phyloP scores from a whole-genome alignment of 23 tunicate species.

The Trididemnum miniatum region DNA sequence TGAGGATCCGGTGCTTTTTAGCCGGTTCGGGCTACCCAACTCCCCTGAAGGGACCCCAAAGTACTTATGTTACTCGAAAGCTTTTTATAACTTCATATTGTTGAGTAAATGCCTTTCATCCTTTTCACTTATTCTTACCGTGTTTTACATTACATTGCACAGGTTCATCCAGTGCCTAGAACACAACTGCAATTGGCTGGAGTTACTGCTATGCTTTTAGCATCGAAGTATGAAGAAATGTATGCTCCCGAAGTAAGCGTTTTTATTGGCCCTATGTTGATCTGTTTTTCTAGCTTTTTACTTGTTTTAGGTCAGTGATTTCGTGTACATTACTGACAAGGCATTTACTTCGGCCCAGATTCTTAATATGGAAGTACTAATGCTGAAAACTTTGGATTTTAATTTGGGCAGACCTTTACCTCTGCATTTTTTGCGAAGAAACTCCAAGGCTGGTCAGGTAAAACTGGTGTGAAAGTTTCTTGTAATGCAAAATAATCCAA shows the following conservation, averaged over 20 bases:
- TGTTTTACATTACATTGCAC: too few relatives aligned
- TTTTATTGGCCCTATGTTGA: neutral
- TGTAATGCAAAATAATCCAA: too few relatives aligned
- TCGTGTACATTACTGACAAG: conserved; percentile 91
- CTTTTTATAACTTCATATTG: too few relatives aligned
- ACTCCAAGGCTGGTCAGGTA: conserved; percentile 94
- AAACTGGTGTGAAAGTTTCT: too few relatives aligned
- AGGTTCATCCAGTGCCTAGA: conserved; percentile 60
- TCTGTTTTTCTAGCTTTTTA: neutral
- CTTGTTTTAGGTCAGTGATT: conserved; percentile 65
- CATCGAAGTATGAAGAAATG: conserved; percentile 98
- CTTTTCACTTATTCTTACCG: too few relatives aligned
- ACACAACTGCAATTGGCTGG: conserved; percentile 89
- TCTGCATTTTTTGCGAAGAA: conserved; percentile 90
- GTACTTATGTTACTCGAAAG: too few relatives aligned
- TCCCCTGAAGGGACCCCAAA: too few relatives aligned
- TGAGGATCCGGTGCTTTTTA: too few relatives aligned
- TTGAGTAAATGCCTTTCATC: too few relatives aligned
- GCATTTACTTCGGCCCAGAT: conserved; percentile 80
- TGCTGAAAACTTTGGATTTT: conserved; percentile 80
- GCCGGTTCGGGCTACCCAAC: too few relatives aligned
- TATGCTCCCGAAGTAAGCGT: conserved; percentile 87
- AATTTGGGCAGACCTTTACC: conserved; percentile 77
- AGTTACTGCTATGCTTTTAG: conserved; percentile 95
- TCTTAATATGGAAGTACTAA: conserved; percentile 70